Evolutionary conservation across 2,113 vertebrate species (phyloP).

Genomic region (Phrynosoma platyrhinos): DNA sequence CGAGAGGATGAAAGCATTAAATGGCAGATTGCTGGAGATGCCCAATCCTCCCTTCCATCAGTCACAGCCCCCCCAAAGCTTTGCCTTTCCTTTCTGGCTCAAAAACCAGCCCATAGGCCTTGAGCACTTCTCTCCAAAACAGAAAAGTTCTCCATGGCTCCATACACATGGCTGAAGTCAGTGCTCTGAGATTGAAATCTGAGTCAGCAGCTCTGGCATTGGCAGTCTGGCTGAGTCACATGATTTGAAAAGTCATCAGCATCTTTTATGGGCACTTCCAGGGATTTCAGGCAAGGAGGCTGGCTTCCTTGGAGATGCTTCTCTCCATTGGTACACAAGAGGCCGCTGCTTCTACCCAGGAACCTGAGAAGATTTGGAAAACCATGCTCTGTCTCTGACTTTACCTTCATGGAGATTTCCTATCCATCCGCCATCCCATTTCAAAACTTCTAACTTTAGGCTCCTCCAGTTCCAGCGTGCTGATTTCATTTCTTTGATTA

Average conservation of each 20-base stretch:
- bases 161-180: constrained; percentile 21
- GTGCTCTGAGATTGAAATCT: constrained; percentile 75
- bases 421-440: too few species aligned
- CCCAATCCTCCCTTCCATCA: background rate
- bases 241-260: constrained; percentile 56
- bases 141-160: background rate
- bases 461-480: too few species aligned
- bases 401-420: too few species aligned
- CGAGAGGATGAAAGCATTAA: constrained; percentile 28
- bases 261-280: constrained; percentile 1
- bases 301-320: background rate
- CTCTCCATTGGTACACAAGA: background rate
- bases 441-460: too few species aligned
- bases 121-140: background rate
- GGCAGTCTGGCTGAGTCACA: constrained; percentile 71
- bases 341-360: background rate
- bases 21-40: background rate
- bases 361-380: background rate
- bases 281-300: background rate
- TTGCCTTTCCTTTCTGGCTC: background rate
- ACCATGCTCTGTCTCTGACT: too few species aligned
- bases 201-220: constrained; percentile 74
- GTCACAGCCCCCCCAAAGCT: background rate
- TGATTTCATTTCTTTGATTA: too few species aligned
- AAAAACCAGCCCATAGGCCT: background rate